Evolutionary conservation across 2,797 vertebrate species (phyloP).

Genomic region (Cryptoprocta ferox): DNA sequence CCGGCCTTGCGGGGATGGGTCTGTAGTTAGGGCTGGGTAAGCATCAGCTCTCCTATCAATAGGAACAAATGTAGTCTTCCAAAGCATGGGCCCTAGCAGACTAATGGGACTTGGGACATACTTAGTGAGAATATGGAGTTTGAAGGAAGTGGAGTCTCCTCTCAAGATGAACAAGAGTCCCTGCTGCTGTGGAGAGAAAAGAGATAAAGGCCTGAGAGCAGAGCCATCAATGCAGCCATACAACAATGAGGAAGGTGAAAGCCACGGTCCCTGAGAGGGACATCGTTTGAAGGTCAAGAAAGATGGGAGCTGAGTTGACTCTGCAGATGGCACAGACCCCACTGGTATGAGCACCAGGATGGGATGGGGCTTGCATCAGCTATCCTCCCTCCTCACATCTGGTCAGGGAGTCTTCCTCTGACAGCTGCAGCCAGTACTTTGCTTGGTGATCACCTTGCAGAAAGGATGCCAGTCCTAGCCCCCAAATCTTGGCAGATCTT

Average conservation of each 20-base stretch:
- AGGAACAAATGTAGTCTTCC: not conserved
- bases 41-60: not conserved
- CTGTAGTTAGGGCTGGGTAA: not conserved
- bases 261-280: not conserved
- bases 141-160: not conserved
- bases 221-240: not conserved
- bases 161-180: not conserved
- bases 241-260: not conserved
- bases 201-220: not conserved
- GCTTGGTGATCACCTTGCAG: not conserved
- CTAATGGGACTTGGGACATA: not conserved
- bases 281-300: not conserved
- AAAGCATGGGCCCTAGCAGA: not conserved
- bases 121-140: not conserved
- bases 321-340: fast-evolving
- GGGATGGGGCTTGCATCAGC: not conserved
- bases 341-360: not conserved
- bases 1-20: not conserved
- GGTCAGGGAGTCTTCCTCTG: not conserved
- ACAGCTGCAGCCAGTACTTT: not conserved
- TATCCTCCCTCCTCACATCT: not conserved
- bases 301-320: not conserved
- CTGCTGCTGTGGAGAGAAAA: not conserved
- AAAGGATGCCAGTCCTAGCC: not conserved
- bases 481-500: not conserved